These are phyloP conservation scores for Ophion ventricosus DNA, from an alignment of 2,888 invertebrate genomes.

Conservation along the genomic window DNA sequence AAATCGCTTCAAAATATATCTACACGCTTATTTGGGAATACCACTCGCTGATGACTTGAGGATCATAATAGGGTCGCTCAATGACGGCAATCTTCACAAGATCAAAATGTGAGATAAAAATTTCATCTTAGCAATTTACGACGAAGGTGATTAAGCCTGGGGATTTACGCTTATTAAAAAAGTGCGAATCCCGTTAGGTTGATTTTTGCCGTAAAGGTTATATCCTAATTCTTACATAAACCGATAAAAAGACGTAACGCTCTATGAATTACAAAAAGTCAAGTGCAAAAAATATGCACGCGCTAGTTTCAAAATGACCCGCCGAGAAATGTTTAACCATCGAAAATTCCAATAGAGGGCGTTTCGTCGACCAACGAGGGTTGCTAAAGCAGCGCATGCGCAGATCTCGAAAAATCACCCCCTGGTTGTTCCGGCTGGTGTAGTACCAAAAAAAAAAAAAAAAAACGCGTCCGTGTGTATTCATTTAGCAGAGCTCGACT, in stretches of 20 bases:
- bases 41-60: too few species aligned
- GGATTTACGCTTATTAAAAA: too few species aligned
- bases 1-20: too few species aligned
- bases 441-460: slow-evolving; percentile 33
- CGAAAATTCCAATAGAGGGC: slow-evolving; percentile 19
- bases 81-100: too few species aligned
- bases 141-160: too few species aligned
- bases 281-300: neutral
- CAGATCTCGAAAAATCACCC: slow-evolving; percentile 53
- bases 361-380: slow-evolving; percentile 34
- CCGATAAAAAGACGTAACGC: neutral
- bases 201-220: too few species aligned
- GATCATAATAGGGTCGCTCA: too few species aligned
- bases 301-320: slow-evolving; percentile 42
- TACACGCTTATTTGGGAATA: too few species aligned
- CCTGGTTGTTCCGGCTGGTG: slow-evolving; percentile 34
- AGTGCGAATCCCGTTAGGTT: too few species aligned
- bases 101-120: too few species aligned
- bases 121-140: too few species aligned
- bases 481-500: slow-evolving; percentile 60
- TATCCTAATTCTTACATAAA: neutral
- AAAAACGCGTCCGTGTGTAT: slow-evolving; percentile 42
- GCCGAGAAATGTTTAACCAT: slow-evolving; percentile 30
- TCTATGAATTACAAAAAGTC: neutral
- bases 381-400: slow-evolving; percentile 66